A percentile compares a stretch with the other conserved stretches of the same genome.
Evolutionary conservation across 2,888 invertebrate species (phyloP).

Genomic region (Drosophila koepferae): DNA sequence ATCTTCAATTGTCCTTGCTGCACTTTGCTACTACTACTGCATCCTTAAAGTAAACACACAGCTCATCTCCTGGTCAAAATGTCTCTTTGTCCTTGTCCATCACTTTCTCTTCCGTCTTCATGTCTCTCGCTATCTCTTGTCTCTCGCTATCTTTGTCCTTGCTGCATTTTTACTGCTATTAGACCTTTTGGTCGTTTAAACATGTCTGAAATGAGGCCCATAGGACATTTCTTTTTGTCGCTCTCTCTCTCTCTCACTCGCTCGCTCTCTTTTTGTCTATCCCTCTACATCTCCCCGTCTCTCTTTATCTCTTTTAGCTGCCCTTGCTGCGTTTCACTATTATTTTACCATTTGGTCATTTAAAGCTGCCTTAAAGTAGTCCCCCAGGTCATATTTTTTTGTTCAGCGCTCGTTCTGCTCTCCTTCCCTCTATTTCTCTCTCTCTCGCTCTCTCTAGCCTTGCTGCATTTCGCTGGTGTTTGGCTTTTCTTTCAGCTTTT

Average conservation of each 20-base stretch:
- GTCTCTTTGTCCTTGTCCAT: not conserved
- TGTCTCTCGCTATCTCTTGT: not conserved
- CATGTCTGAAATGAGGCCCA: conserved; percentile 1
- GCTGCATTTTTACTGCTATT: not conserved
- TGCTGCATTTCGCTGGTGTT: conserved; percentile 25
- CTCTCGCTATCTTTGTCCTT: not conserved
- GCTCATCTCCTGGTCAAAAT: not conserved
- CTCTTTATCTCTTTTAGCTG: not conserved
- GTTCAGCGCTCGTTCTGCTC: not conserved
- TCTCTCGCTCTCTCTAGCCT: not conserved
- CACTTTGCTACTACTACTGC: not conserved
- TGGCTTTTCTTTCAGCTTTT: conserved; percentile 23
- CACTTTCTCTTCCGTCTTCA: not conserved
- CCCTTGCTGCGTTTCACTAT: not conserved
- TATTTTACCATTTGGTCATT: conserved; percentile 4
- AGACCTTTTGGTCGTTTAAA: not conserved
- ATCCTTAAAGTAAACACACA: not conserved
- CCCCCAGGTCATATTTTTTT: conserved; percentile 2
- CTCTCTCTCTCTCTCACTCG: not conserved
- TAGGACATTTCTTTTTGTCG: not conserved
- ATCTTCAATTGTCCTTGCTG: not conserved
- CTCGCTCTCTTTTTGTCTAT: not conserved
- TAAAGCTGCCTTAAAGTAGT: conserved; percentile 12
- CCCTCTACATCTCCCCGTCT: not conserved
- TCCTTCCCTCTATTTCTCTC: not conserved